Evolutionary conservation across 1,140 invertebrate genomes (phyloP).

Genomic region (Euwallacea fornicatus): DNA sequence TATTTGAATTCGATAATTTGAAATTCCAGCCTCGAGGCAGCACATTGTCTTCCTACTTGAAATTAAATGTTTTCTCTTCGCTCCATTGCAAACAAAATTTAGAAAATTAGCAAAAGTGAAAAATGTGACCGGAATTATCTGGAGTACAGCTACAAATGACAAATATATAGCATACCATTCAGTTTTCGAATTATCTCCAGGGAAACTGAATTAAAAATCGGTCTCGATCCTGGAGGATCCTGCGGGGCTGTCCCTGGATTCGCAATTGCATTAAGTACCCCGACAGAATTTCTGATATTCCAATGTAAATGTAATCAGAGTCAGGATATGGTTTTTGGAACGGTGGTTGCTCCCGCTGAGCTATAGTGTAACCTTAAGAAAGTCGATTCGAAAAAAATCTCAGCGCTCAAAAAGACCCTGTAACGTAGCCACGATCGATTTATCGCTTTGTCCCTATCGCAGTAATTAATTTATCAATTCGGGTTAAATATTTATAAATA

Average conservation of each 20-base stretch:
- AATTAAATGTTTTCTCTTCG: constrained; percentile 27
- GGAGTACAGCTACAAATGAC: neutral
- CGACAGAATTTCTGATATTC: constrained; percentile 2
- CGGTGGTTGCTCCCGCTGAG: neutral
- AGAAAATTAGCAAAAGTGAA: too few species aligned
- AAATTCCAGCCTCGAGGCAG: constrained; percentile 15
- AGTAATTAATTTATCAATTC: too few species aligned
- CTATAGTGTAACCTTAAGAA: too few species aligned
- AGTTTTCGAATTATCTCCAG: neutral
- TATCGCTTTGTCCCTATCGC: too few species aligned
- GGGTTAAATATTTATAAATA: too few species aligned
- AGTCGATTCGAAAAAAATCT: too few species aligned
- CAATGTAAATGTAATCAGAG: constrained; percentile 12
- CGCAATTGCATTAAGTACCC: constrained; percentile 6
- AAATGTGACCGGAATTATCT: neutral
- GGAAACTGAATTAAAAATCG: too few species aligned
- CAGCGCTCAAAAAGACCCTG: too few species aligned
- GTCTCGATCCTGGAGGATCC: too few species aligned
- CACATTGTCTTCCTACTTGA: neutral
- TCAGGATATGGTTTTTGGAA: constrained; percentile 2
- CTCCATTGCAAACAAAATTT: neutral
- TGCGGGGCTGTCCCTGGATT: neutral
- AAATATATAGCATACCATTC: neutral
- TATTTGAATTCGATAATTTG: constrained; percentile 37
- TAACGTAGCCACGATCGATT: too few species aligned